Conservation (phyloP, 2,797 vertebrate genomes). For the Rhincodon typus region DNA sequence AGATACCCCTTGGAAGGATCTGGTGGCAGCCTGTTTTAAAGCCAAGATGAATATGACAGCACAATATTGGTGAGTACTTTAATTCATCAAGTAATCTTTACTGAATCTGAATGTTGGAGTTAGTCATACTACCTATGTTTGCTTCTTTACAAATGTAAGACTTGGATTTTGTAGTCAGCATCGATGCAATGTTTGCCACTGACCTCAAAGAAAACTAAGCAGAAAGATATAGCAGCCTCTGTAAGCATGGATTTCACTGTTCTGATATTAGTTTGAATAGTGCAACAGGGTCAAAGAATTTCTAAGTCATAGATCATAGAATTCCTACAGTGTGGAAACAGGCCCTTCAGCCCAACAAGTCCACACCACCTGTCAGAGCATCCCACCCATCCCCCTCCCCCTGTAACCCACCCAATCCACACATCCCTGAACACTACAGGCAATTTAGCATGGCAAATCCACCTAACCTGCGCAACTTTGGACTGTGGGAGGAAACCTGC, state of each 20-base stretch:
- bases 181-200: background rate
- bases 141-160: background rate
- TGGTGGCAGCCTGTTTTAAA: slow-evolving; percentile 38
- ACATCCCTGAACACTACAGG: no score
- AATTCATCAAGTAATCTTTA: background rate
- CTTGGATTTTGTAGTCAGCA: background rate
- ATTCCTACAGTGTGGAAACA: no score
- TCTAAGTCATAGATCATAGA: background rate
- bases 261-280: background rate
- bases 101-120: background rate
- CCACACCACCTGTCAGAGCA: no score
- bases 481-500: no score
- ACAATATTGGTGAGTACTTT: slow-evolving; percentile 36
- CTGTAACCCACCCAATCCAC: no score
- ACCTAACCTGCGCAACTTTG: no score
- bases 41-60: slow-evolving; percentile 35
- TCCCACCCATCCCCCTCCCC: no score
- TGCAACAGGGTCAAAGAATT: background rate
- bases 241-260: no score
- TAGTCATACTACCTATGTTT: background rate
- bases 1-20: slow-evolving; percentile 23
- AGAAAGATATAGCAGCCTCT: no score
- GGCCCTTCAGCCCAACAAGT: no score
- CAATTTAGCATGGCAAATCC: no score
- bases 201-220: no score